Base-by-base conservation (phyloP, 1,140 invertebrate genomes). In the Drosophila bocki region DNA sequence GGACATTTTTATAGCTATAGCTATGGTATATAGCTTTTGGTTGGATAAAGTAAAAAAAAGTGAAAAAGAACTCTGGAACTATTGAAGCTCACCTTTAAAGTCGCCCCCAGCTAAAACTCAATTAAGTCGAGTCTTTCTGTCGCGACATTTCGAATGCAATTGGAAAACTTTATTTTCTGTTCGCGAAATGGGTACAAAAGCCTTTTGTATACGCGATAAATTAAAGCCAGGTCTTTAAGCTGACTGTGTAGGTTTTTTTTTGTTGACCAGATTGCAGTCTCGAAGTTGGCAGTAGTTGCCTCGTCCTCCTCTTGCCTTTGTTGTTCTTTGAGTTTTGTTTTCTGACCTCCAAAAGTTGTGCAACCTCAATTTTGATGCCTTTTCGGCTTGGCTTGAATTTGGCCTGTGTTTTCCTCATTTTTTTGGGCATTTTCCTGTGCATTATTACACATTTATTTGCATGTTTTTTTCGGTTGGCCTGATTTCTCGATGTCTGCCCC, bases 391-490 rank as follows among this genome's bases (percentile, higher is more conserved):
- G 17, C 50, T 35, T 33, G 57, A 12, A 44, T 12, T 39, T 45
- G 22, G 22, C 51, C 29, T 35, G 58, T 39, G 48, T 13, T 41
- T 50, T 41, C 29, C 5, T 9, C 15, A 8, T 26, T 72, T 59
- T 58, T 19, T 51, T 58, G 45, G 64, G 54, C 45, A 42, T 35
- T 70, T 67, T 80, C 39, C 48, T 75, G 70, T 53, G 63, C 48
- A 69, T 59, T 80, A 80, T 88, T 80, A 67, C 60, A 70, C 45
- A 77, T 72, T 59, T 72, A 86, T 70, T 71, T 70, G 62, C 75
- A 64, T 86, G 82, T 69, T 50, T 48, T 48, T 48, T 74, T 65
- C 17, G 63, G 39, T 32, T 68, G 76, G n/a, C 44, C 48, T 57
- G 75, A 51, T 51, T 60, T 37, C 50, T 33, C 69, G 69, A 63